A percentile compares a stretch with the other conserved stretches of the same genome.
phyloP scores from a whole-genome alignment of 2,113 vertebrate species.

The Naja naja region DNA sequence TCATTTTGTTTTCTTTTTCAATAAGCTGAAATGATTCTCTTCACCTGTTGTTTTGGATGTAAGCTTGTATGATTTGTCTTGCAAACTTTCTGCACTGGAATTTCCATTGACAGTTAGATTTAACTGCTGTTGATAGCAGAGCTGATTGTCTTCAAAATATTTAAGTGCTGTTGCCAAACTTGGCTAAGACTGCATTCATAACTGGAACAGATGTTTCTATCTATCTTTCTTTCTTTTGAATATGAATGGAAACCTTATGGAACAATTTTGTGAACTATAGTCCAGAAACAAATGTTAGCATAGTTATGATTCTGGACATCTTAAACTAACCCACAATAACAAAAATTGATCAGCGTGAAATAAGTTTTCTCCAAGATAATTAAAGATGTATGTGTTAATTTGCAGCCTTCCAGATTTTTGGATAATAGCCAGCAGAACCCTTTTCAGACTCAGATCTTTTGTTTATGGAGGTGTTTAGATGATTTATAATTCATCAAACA shows the following conservation, averaged over 20 bases:
- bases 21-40: constrained; percentile 24
- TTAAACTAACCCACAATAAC: constrained; percentile 36
- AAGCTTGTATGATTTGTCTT: constrained; percentile 45
- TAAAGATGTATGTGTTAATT: constrained; percentile 54
- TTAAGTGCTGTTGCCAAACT: constrained; percentile 55
- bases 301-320: constrained; percentile 51
- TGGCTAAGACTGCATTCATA: constrained; percentile 58
- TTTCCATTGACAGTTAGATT: constrained; percentile 56
- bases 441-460: constrained; percentile 41
- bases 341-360: constrained; percentile 24
- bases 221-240: constrained; percentile 34
- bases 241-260: constrained; percentile 60
- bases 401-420: constrained; percentile 49
- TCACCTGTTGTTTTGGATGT: constrained; percentile 25
- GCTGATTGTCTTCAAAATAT: constrained; percentile 66
- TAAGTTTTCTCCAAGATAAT: constrained; percentile 15
- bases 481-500: constrained; percentile 35
- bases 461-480: background rate
- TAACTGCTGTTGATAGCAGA: constrained; percentile 61
- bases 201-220: constrained; percentile 61
- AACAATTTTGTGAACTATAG: constrained; percentile 53
- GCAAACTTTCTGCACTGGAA: constrained; percentile 44
- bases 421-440: constrained; percentile 46
- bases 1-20: constrained; percentile 31
- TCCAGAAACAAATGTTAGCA: constrained; percentile 49